Percentiles rank a stretch among this genome's conserved stretches.
phyloP scores from a whole-genome alignment of 2,888 invertebrate species.

The Lycaena phlaeas region DNA sequence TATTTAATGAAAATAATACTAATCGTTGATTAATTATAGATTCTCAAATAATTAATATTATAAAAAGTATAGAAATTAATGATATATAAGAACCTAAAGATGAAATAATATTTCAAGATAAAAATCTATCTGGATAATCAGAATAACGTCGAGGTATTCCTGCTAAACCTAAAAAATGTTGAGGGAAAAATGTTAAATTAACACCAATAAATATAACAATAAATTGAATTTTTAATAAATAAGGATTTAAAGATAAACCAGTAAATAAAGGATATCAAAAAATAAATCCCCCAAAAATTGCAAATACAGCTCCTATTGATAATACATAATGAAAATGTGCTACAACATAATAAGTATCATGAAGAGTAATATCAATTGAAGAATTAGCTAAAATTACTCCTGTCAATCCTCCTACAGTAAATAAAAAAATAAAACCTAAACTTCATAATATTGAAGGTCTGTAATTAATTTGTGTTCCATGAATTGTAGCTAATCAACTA shows the following conservation, averaged over 20 bases:
- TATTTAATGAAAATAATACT: slow-evolving; percentile 58
- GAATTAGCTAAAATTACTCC: slow-evolving; percentile 81
- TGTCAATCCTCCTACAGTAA: slow-evolving; percentile 82
- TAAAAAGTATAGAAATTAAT: slow-evolving; percentile 68
- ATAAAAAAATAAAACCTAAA: slow-evolving; percentile 84
- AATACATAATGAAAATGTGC: slow-evolving; percentile 88
- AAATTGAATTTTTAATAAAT: slow-evolving; percentile 79
- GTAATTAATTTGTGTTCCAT: slow-evolving; percentile 75
- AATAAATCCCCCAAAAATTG: slow-evolving; percentile 81
- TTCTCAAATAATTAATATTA: slow-evolving; percentile 77
- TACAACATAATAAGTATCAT: slow-evolving; percentile 90
- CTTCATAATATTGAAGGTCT: slow-evolving; percentile 76
- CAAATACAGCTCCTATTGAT: slow-evolving; percentile 85
- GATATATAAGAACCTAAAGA: slow-evolving; percentile 79
- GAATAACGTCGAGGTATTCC: slow-evolving; percentile 72
- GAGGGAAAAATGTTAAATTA: slow-evolving; percentile 86
- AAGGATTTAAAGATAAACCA: slow-evolving; percentile 73
- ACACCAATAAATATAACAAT: slow-evolving; percentile 81
- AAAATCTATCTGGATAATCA: slow-evolving; percentile 75
- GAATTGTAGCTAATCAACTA: slow-evolving; percentile 80
- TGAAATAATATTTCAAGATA: slow-evolving; percentile 78
- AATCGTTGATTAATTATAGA: slow-evolving; percentile 67
- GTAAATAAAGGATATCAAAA: slow-evolving; percentile 81
- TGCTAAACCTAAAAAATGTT: slow-evolving; percentile 1
- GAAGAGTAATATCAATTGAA: slow-evolving; percentile 82